phyloP scores from a whole-genome alignment of 53 echinoderm and acorn worm species.

The Zoroaster sp. region DNA sequence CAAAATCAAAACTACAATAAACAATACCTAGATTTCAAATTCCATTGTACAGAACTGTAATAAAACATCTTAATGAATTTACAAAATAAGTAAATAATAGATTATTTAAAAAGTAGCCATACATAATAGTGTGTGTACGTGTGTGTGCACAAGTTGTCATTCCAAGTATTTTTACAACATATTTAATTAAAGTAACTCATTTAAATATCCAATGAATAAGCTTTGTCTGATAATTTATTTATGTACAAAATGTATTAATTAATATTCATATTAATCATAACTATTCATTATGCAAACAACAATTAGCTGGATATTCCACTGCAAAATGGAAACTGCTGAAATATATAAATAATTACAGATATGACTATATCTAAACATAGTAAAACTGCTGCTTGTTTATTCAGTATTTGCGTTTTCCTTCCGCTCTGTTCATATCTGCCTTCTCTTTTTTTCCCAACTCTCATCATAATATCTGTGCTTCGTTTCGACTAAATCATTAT shows the following conservation, averaged over 20 bases:
- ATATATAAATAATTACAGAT: conserved; percentile 40
- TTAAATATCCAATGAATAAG: conserved; percentile 15
- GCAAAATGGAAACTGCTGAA: conserved; percentile 29
- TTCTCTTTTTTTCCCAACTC: neutral
- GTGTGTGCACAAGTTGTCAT: conserved; percentile 44
- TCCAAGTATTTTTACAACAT: conserved; percentile 32
- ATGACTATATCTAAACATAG: neutral
- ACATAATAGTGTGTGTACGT: conserved; percentile 21
- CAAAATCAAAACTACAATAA: no score
- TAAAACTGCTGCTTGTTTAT: neutral
- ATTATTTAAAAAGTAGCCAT: neutral
- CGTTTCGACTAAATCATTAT: neutral
- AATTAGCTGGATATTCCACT: conserved; percentile 55
- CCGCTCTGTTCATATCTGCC: neutral
- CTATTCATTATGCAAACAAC: neutral
- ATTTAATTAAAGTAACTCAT: conserved; percentile 2
- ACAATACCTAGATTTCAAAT: no score
- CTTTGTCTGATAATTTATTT: conserved; percentile 53
- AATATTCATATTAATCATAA: conserved; percentile 40
- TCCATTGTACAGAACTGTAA: no score
- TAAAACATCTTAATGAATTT: neutral
- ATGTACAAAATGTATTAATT: no score
- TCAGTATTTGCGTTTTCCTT: neutral
- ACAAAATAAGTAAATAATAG: neutral
- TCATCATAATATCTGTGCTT: neutral